Base-by-base conservation (phyloP, 2,113 vertebrate species). In the Larimichthys crocea region DNA sequence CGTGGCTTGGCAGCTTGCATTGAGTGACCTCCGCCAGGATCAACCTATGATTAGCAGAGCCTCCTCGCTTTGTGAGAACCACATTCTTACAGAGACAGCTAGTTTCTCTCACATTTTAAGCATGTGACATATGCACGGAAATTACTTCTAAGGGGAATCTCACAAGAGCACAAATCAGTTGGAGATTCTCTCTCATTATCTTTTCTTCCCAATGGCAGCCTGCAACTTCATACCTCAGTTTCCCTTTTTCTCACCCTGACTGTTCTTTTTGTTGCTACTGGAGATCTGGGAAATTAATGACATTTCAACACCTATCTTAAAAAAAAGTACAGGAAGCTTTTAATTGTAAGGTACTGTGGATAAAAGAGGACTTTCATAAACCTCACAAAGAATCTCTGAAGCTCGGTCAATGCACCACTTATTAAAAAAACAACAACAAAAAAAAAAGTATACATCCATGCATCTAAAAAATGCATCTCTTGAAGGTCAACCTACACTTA, bases 171-270 rank as follows among this genome's bases (percentile, higher is more conserved):
- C 57, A 75, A 90, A 92, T 89, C 90, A 86, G 74, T 79, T 69
- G 79, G 87, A 89, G 85, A 86, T 85, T 86, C 74, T 83, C 78
- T 66, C 86, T 92, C 84, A 88, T 93, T 88, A 92, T 83, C 76
- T 82, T 53, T 82, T 77, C 74, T 50, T 60, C 44, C 61, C 65
- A 20, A 26, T 66, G 46, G 64, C 84, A 77, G 63, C 24, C 63
- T 62, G 53, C 24, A 76, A 48, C 65, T 77, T 84, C 46, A 62
- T 75, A 44, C n/a, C 62, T 17, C 68, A 59, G 53, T 65, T 80
- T 82, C 40, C 12, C 10, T 55, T 63, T 68, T 60, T 42, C 44
- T 22, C 15, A 16, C 70, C 73, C 31, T 44, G 11, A 69, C 63
- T 67, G 31, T 72, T 73, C 48, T 70, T n/a, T 76, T 59, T 67